phyloP scores from a whole-genome alignment of 1,140 invertebrate genomes.

The Euglossa dilemma region DNA sequence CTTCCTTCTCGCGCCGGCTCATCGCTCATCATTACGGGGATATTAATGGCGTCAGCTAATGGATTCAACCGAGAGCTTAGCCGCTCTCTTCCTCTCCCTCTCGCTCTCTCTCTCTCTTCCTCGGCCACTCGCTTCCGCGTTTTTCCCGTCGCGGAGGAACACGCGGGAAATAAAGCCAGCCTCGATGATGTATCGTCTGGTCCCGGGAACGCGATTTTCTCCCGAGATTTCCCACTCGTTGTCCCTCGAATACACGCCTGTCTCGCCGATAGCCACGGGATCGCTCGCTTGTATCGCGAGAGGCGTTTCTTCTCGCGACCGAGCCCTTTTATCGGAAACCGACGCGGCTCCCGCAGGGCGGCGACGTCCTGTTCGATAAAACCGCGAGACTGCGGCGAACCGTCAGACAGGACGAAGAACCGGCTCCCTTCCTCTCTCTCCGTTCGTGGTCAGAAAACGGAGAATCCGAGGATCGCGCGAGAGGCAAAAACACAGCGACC shows the following conservation, averaged over 20 bases:
- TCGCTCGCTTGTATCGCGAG: too few relatives aligned
- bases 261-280: not conserved
- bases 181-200: constrained; percentile 51
- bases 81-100: constrained; percentile 37
- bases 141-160: constrained; percentile 28
- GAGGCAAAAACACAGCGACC: not conserved
- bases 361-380: constrained; percentile 32
- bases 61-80: constrained; percentile 71
- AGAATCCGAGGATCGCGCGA: not conserved
- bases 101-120: not conserved
- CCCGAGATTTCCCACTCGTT: not conserved
- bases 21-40: constrained; percentile 76
- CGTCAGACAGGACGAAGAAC: not conserved
- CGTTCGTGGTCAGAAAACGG: not conserved
- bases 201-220: not conserved
- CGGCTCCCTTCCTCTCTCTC: not conserved
- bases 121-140: not conserved
- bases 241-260: not conserved
- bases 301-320: not conserved
- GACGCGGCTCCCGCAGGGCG: constrained; percentile 17
- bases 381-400: constrained; percentile 29
- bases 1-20: constrained; percentile 60
- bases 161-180: constrained; percentile 62
- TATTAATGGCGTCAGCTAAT: constrained; percentile 77
- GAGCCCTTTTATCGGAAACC: constrained; percentile 20